Evolutionary conservation across 2,113 vertebrate species (phyloP).

Genomic region (Arvicanthis niloticus): DNA sequence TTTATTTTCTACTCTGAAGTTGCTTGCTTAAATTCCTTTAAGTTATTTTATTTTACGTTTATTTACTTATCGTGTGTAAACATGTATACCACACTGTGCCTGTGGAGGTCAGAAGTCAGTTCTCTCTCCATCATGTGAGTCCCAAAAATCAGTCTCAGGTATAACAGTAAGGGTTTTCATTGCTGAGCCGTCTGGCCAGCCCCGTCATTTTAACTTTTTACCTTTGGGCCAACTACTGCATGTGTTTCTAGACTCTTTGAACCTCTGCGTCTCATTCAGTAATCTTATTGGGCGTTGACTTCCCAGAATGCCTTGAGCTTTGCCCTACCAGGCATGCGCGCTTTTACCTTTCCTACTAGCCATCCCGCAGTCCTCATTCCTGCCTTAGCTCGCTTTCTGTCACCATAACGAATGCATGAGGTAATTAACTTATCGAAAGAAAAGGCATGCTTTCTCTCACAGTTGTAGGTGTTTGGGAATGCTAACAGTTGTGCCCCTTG

Average conservation of each 20-base stretch:
- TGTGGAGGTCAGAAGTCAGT: not conserved
- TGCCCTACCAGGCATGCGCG: not conserved
- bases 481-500: not conserved
- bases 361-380: not conserved
- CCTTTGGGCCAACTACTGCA: not conserved
- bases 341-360: not conserved
- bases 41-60: not conserved
- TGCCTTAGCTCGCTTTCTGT: not conserved
- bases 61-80: not conserved
- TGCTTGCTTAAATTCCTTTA: not conserved
- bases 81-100: not conserved
- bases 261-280: not conserved
- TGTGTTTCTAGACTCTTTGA: not conserved
- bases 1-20: accelerated
- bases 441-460: not conserved
- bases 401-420: not conserved
- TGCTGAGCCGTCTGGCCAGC: not conserved
- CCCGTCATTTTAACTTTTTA: not conserved
- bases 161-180: not conserved
- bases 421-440: not conserved
- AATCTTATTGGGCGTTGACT: not conserved
- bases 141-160: not conserved
- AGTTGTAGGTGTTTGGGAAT: not conserved
- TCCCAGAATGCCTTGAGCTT: not conserved
- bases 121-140: not conserved